Conservation (phyloP, 2,797 vertebrate genomes). For the Lacerta agilis region DNA sequence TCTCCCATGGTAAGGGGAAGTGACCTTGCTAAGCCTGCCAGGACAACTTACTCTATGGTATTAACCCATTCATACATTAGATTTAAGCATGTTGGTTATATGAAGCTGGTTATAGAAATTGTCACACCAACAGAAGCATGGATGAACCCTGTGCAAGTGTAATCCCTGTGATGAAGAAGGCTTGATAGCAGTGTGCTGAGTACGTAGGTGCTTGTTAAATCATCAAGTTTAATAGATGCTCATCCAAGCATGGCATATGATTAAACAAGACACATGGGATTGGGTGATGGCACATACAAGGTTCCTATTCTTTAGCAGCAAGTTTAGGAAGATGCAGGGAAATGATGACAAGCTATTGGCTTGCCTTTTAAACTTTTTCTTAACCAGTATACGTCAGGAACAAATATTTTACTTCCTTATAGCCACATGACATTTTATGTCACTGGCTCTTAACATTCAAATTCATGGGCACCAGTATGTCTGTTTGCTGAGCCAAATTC, state of each 20-base stretch:
- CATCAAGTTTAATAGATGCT: neutral
- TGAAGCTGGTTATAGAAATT: too few species aligned
- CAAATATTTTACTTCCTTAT: neutral
- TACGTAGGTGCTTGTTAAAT: neutral
- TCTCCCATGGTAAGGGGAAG: too few species aligned
- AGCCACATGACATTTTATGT: too few species aligned
- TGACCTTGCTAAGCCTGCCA: too few species aligned
- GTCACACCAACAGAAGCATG: too few species aligned
- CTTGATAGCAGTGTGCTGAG: neutral
- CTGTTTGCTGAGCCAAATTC: too few species aligned
- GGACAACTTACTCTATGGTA: too few species aligned
- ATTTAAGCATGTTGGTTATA: too few species aligned
- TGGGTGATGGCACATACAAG: neutral
- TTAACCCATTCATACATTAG: too few species aligned
- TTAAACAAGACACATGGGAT: neutral
- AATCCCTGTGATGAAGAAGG: neutral
- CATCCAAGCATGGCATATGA: neutral
- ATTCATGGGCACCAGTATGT: too few species aligned
- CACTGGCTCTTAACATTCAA: too few species aligned
- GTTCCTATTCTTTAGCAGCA: neutral
- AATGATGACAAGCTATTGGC: neutral
- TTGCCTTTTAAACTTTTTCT: neutral
- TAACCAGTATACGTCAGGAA: neutral
- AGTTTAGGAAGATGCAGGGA: neutral
- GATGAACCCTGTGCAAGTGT: too few species aligned